These are phyloP conservation scores for Tetramorium parvispinum DNA, from an alignment of 1,140 invertebrate genomes.

Conservation along the genomic window DNA sequence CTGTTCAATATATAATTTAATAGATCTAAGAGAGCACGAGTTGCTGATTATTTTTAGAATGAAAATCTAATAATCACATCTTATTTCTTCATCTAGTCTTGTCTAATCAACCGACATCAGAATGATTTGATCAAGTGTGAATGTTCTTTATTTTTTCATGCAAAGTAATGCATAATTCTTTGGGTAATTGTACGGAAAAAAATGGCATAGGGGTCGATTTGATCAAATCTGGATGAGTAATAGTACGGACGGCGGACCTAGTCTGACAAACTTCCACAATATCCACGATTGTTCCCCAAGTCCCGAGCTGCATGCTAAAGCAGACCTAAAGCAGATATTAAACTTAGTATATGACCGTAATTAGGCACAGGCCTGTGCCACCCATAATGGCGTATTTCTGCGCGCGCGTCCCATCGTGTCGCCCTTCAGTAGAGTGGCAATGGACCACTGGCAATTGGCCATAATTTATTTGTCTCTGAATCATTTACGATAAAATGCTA, in stretches of 20 bases:
- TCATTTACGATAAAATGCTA: constrained; percentile 55
- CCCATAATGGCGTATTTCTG: constrained; percentile 42
- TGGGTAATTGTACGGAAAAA: background rate
- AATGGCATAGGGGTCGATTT: background rate
- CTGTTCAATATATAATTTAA: background rate
- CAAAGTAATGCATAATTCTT: background rate
- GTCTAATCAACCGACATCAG: background rate
- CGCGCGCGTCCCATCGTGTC: constrained; percentile 31
- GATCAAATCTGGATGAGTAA: background rate
- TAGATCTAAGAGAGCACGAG: background rate
- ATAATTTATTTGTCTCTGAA: constrained; percentile 65
- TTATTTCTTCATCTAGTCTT: background rate
- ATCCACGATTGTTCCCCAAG: constrained; percentile 71
- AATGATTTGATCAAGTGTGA: background rate
- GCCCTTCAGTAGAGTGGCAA: constrained; percentile 43
- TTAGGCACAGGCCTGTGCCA: constrained; percentile 81
- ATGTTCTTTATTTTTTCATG: background rate
- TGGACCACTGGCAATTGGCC: constrained; percentile 61
- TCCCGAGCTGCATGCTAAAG: constrained; percentile 64
- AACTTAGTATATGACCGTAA: constrained; percentile 85
- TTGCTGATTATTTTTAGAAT: constrained; percentile 1
- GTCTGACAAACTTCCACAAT: constrained; percentile 80
- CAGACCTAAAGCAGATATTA: constrained; percentile 81
- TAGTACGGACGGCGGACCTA: background rate
- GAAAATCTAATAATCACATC: background rate